Evolutionary conservation across 2,888 invertebrate genomes (phyloP).

Genomic region (Cosmia trapezina): DNA sequence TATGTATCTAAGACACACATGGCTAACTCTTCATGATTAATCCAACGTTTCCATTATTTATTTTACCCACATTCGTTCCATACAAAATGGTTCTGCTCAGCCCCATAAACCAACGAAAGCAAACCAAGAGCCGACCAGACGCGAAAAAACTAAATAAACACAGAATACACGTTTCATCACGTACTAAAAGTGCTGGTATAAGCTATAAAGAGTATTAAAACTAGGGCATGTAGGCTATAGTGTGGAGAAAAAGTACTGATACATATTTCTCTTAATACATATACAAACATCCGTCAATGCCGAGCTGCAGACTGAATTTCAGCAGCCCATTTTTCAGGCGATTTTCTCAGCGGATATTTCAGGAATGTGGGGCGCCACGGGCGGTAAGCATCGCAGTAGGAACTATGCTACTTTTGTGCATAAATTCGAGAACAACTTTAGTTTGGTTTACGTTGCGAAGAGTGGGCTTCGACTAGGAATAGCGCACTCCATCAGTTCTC

Average conservation of each 20-base stretch:
- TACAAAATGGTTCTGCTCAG: conserved; percentile 53
- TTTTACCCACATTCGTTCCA: conserved; percentile 57
- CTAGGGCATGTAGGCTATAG: conserved; percentile 68
- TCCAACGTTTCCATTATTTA: conserved; percentile 62
- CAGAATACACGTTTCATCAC: conserved; percentile 67
- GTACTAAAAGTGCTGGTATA: conserved; percentile 66
- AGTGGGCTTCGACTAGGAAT: conserved; percentile 10
- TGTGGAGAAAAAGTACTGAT: conserved; percentile 55
- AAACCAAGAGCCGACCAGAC: conserved; percentile 64
- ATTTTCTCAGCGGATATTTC: conserved; percentile 79
- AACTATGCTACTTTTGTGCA: conserved; percentile 73
- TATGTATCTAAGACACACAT: conserved; percentile 35
- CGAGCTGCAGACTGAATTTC: conserved; percentile 78
- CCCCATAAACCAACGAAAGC: conserved; percentile 60
- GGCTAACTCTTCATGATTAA: conserved; percentile 35
- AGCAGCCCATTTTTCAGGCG: conserved; percentile 83
- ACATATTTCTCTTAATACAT: conserved; percentile 77
- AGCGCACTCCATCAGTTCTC: conserved; percentile 18
- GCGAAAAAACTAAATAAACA: conserved; percentile 69
- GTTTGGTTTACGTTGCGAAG: conserved; percentile 30
- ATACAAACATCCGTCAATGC: conserved; percentile 78
- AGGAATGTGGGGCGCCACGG: conserved; percentile 78
- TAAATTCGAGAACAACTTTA: conserved; percentile 70
- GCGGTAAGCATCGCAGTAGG: conserved; percentile 79
- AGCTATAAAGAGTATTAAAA: conserved; percentile 69